Conservation (phyloP, 2,888 invertebrate genomes). For the Parnassius mnemosyne region DNA sequence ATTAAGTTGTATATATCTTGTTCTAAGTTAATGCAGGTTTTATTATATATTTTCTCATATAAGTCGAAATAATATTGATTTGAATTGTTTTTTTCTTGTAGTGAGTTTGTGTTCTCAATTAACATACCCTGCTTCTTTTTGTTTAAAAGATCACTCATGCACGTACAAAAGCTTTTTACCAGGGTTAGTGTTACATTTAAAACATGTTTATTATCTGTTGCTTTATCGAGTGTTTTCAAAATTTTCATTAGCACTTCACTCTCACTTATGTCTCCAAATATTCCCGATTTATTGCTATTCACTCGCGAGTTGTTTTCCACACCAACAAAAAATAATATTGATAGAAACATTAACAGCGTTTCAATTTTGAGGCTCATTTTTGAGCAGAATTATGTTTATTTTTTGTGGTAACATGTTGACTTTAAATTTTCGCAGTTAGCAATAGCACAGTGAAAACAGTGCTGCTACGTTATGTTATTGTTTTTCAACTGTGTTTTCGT, state of each 20-base stretch:
- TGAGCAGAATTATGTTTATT: conserved; percentile 37
- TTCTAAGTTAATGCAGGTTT: conserved; percentile 53
- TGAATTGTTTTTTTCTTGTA: conserved; percentile 32
- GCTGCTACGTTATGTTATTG: conserved; percentile 44
- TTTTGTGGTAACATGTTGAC: conserved; percentile 51
- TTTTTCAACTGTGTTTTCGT: conserved; percentile 45
- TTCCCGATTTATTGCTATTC: conserved; percentile 29
- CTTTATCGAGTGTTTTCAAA: conserved; percentile 55
- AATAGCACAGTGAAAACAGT: conserved; percentile 46
- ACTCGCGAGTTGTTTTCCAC: conserved; percentile 30
- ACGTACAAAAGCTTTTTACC: conserved; percentile 60
- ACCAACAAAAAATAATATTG: conserved; percentile 33
- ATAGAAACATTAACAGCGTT: conserved; percentile 29
- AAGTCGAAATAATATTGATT: conserved; percentile 36
- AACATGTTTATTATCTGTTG: conserved; percentile 53
- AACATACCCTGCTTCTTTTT: conserved; percentile 40
- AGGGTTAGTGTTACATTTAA: conserved; percentile 57
- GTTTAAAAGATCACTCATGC: conserved; percentile 55
- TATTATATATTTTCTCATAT: conserved; percentile 59
- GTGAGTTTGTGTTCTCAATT: conserved; percentile 36
- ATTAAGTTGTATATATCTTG: conserved; percentile 42
- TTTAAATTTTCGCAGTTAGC: conserved; percentile 30
- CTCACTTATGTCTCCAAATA: conserved; percentile 29
- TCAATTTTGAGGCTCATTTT: conserved; percentile 49
- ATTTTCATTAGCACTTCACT: conserved; percentile 53